Conservation (phyloP, 2,888 invertebrate species). For the Sicus ferrugineus region DNA sequence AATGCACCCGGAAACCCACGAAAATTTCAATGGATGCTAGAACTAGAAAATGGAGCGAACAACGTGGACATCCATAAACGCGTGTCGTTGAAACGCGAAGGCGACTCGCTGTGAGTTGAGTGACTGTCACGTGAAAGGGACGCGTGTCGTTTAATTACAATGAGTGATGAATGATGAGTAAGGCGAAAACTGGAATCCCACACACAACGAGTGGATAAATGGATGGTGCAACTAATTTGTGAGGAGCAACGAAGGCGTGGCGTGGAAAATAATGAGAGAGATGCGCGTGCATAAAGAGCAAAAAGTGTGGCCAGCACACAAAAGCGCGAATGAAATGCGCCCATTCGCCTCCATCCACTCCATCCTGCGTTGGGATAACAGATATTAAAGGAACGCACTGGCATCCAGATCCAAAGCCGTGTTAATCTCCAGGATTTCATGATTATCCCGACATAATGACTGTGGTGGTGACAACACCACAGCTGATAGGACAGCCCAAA, state of each 20-base stretch:
- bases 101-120: conserved; percentile 1
- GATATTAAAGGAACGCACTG: not conserved
- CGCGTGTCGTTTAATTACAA: not conserved
- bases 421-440: conserved; percentile 4
- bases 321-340: not conserved
- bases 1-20: not conserved
- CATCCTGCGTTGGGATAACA: not conserved
- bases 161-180: not conserved
- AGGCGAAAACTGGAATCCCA: not conserved
- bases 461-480: conserved; percentile 7
- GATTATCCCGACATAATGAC: conserved; percentile 9
- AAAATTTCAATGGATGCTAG: not conserved
- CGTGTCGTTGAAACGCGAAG: not conserved
- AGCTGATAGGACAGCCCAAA: conserved; percentile 1
- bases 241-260: not conserved
- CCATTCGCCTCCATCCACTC: no score
- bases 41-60: not conserved
- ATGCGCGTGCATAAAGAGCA: not conserved
- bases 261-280: not conserved
- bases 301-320: not conserved
- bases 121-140: not conserved
- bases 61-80: not conserved
- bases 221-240: not conserved
- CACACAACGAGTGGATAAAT: not conserved
- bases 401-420: not conserved